phyloP scores from a whole-genome alignment of 2,888 invertebrate species.

The Ernsta delagoae region DNA sequence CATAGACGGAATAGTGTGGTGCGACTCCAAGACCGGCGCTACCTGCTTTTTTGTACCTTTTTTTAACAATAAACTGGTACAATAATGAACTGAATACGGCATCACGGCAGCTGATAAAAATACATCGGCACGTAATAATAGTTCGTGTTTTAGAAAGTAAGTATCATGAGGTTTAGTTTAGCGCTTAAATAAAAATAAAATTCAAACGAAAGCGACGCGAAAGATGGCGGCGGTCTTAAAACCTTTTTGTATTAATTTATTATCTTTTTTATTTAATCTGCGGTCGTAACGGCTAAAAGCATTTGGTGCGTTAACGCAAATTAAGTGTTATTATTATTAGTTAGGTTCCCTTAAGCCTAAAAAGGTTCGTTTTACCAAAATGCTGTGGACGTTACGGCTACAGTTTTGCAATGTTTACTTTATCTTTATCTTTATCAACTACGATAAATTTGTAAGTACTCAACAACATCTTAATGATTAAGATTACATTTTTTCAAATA shows the following conservation, averaged over 20 bases:
- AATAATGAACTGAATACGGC: slow-evolving; percentile 49
- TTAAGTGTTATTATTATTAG: slow-evolving; percentile 18
- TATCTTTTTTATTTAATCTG: slow-evolving; percentile 23
- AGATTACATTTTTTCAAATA: background rate
- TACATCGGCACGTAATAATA: slow-evolving; percentile 6
- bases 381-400: too few relatives aligned
- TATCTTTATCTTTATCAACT: background rate
- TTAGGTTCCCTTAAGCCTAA: slow-evolving; percentile 12
- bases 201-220: slow-evolving; percentile 11
- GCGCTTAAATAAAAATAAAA: background rate
- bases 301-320: slow-evolving; percentile 11
- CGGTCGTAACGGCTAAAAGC: slow-evolving; percentile 18
- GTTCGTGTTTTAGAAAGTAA: slow-evolving; percentile 29
- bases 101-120: slow-evolving; percentile 40
- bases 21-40: slow-evolving; percentile 6
- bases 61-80: slow-evolving; percentile 45
- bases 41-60: slow-evolving; percentile 38
- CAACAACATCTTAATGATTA: background rate
- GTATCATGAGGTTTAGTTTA: background rate
- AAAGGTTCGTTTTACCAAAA: background rate
- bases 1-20: too few relatives aligned
- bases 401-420: too few relatives aligned
- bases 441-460: slow-evolving; percentile 1
- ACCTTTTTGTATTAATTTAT: background rate
- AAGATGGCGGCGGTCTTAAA: slow-evolving; percentile 7